Percentiles rank a stretch among this genome's conserved stretches.
Conservation (phyloP, 2,888 invertebrate species). For the Orgyia antiqua region DNA sequence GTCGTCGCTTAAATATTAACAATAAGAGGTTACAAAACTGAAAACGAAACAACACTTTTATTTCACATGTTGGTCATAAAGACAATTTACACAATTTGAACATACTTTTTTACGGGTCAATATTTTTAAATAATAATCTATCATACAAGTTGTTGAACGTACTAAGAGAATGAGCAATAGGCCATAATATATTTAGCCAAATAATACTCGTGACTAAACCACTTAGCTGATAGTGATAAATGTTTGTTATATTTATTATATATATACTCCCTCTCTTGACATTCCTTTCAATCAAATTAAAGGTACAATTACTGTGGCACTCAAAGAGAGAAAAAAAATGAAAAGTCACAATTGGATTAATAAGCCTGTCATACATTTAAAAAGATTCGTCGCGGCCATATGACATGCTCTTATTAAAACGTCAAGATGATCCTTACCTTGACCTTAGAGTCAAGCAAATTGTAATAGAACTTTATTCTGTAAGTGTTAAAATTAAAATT, state of each 20-base stretch:
- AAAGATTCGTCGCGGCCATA: constrained; percentile 31
- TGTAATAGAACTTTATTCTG: constrained; percentile 15
- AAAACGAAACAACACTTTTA: too few relatives aligned
- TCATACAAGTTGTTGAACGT: too few relatives aligned
- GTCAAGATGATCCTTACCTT: constrained; percentile 26
- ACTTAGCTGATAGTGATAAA: too few relatives aligned
- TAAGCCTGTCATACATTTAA: constrained; percentile 38
- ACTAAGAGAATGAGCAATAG: too few relatives aligned
- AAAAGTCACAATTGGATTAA: constrained; percentile 39
- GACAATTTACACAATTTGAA: too few relatives aligned
- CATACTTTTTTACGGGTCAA: too few relatives aligned
- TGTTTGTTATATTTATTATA: too few relatives aligned
- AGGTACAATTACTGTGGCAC: constrained; percentile 12
- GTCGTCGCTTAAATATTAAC: constrained; percentile 44
- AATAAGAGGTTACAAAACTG: constrained; percentile 15
- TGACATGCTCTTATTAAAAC: constrained; percentile 51
- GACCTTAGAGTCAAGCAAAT: not conserved
- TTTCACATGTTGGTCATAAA: too few relatives aligned
- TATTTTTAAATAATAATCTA: too few relatives aligned
- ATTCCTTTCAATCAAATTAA: constrained; percentile 6
- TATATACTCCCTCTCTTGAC: constrained; percentile 8
- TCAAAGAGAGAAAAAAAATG: constrained; percentile 22
- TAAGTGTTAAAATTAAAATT: constrained; percentile 3
- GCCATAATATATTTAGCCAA: too few relatives aligned
- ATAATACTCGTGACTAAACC: too few relatives aligned